phyloP scores from a whole-genome alignment of 2,888 invertebrate genomes.

The Ophioninae sp. region DNA sequence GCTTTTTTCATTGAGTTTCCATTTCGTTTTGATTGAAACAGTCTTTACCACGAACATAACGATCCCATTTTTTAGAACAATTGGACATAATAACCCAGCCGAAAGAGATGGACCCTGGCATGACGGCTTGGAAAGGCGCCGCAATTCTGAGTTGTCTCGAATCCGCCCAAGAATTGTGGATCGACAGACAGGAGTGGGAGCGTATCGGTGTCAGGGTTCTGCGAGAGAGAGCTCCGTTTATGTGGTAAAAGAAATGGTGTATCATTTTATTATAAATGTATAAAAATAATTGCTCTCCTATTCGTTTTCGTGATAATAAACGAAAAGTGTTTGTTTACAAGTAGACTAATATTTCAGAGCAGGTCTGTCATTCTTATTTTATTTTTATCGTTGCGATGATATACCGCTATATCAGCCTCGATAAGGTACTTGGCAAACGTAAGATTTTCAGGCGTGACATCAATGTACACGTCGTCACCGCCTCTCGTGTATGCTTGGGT shows the following conservation, averaged over 20 bases:
- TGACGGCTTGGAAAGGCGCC: constrained; percentile 97
- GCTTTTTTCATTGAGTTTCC: too few relatives aligned
- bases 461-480: constrained; percentile 76
- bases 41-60: neutral
- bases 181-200: constrained; percentile 92
- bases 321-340: neutral
- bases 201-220: constrained; percentile 92
- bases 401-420: constrained; percentile 71
- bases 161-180: constrained; percentile 96
- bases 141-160: constrained; percentile 96
- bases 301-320: neutral
- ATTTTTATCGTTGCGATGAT: constrained; percentile 73
- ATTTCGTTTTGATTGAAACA: too few relatives aligned
- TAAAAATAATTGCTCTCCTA: neutral
- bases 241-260: constrained; percentile 84
- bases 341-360: constrained; percentile 57
- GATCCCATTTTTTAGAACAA: constrained; percentile 83
- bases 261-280: constrained; percentile 19
- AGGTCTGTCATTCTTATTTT: constrained; percentile 73
- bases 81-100: constrained; percentile 94
- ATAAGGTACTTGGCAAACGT: constrained; percentile 70
- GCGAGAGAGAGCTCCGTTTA: constrained; percentile 95
- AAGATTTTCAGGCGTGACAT: constrained; percentile 63
- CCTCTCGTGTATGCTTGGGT: constrained; percentile 69
- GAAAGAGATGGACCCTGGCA: constrained; percentile 95